A percentile compares a stretch with the other conserved stretches of the same genome.
phyloP scores from a whole-genome alignment of 2,888 invertebrate genomes.

The Dasypogon diadema region DNA sequence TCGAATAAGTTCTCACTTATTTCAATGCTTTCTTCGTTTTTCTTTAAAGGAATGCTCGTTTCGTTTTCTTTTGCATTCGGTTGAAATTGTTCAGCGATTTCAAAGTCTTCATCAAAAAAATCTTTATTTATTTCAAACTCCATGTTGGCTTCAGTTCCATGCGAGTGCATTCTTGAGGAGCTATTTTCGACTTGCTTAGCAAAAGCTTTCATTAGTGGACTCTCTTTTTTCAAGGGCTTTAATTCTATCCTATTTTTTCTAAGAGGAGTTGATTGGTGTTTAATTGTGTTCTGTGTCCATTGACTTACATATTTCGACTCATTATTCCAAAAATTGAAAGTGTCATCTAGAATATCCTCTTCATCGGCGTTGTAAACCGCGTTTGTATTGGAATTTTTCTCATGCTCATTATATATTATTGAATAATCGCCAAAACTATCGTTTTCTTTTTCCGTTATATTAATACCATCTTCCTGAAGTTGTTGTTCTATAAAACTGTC shows the following conservation, averaged over 20 bases:
- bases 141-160: not conserved
- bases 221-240: not conserved
- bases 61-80: not conserved
- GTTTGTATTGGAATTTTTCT: not conserved
- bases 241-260: not conserved
- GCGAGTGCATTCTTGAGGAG: not conserved
- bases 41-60: not conserved
- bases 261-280: constrained; percentile 48
- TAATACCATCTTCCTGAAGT: not conserved
- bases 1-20: not conserved
- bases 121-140: not conserved
- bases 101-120: constrained; percentile 26
- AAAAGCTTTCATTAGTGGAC: constrained; percentile 18
- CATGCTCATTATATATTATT: not conserved
- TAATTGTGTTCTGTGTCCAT: constrained; percentile 24
- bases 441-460: not conserved
- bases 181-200: constrained; percentile 5
- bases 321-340: constrained; percentile 4
- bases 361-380: not conserved
- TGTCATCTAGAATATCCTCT: not conserved
- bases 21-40: not conserved
- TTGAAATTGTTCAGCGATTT: constrained; percentile 23
- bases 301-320: constrained; percentile 54
- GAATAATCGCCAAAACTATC: not conserved
- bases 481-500: constrained; percentile 19